Evolutionary conservation across 2,888 invertebrate species (phyloP), one percentile per base, ranked within the genome.

Genomic region (Blastobasis adustella): DNA sequence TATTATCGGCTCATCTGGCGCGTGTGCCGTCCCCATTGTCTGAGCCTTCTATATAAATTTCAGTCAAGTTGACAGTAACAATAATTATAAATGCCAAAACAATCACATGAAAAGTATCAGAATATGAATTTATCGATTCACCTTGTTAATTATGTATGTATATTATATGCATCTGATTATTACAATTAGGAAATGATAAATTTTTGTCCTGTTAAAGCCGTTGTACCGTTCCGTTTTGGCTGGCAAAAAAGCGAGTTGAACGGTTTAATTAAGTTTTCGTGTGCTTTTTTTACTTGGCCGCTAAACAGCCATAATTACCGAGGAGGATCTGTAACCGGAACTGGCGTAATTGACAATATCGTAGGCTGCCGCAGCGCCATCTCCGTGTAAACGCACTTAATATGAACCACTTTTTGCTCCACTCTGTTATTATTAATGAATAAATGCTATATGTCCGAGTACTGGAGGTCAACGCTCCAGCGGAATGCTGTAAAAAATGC

Each of bases 311-410:
- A 68, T 70, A 78, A 45, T 79, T 78, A 79, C 67, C 51, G 63
- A 84, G 71, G 76, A 85, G 83, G 85, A 87, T 83, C 75, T 80
- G 66, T 61, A 87, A 81, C 82, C 84, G 86, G 86, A 86, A 85
- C 85, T 80, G 71, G 67, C 49, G 62, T 78, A 78, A 80, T 81
- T 81, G 78, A 73, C 76, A 82, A 79, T 78, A 68, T 67, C 59
- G 54, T 44, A 37, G 46, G 54, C 56, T 55, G 58, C 58, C 59
- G 54, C 61, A 64, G 62, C 60, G 61, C 42, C 42, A 54, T 57
- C 60, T 58, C 60, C 65, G 67, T 71, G 71, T 74, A 77, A 79
- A 79, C 79, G 71, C 71, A 74, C 73, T 74, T 78, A 73, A 76
- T 77, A 73, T 78, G 70, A 76, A 71, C 74, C 73, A 79, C 73